A percentile compares a stretch with the other conserved stretches of the same genome.
Evolutionary conservation across 2,888 invertebrate species (phyloP).

Genomic region (Euplagia quadripunctaria): DNA sequence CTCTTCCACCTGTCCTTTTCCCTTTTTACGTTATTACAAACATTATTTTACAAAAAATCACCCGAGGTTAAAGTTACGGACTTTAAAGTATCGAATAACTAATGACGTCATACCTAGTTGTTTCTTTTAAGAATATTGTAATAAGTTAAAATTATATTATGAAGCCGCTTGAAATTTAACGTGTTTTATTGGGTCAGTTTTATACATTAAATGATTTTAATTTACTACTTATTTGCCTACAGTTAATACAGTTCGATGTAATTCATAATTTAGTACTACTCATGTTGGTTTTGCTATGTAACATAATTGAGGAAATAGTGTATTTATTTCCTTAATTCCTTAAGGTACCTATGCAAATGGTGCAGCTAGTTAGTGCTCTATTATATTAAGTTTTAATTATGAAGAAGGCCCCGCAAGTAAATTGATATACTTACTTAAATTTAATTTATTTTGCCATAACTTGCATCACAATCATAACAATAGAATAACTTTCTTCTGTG

Average conservation of each 20-base stretch:
- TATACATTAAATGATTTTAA: background rate
- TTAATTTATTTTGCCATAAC: background rate
- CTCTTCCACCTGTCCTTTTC: too few species aligned
- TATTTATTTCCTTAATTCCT: background rate
- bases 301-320: background rate
- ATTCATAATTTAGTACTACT: background rate
- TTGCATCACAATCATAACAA: background rate
- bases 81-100: too few species aligned
- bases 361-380: background rate
- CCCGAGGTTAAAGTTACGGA: too few species aligned
- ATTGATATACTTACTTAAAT: background rate
- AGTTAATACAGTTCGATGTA: background rate
- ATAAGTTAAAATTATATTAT: background rate
- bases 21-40: too few species aligned
- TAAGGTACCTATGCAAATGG: background rate
- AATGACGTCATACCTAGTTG: too few species aligned
- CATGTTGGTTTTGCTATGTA: constrained; percentile 2
- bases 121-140: background rate
- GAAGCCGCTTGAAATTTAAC: background rate
- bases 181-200: background rate
- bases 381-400: background rate
- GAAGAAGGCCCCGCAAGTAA: background rate
- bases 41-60: too few species aligned
- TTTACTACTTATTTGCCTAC: background rate
- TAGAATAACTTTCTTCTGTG: background rate